phyloP scores from a whole-genome alignment of 2,888 invertebrate genomes.

The Drosophila colorata region DNA sequence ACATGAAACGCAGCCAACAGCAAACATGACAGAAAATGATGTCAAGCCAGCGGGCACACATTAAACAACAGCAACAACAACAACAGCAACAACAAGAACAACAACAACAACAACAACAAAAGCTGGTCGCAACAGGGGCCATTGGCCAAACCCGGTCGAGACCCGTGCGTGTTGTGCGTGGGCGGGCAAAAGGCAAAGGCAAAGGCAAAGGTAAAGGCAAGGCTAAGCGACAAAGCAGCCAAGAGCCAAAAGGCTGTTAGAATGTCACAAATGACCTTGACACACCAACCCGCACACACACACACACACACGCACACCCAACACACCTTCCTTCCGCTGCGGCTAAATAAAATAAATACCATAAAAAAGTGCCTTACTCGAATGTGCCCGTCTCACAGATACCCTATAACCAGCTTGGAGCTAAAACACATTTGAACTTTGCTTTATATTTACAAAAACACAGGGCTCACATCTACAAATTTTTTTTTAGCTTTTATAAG shows the following conservation, averaged over 20 bases:
- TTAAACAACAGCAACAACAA: slow-evolving; percentile 22
- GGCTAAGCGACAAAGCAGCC: slow-evolving; percentile 30
- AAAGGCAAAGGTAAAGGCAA: slow-evolving; percentile 39
- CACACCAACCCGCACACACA: slow-evolving; percentile 56
- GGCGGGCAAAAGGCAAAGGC: slow-evolving; percentile 42
- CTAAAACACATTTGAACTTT: too few species aligned
- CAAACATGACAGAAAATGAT: slow-evolving; percentile 70
- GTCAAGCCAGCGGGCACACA: slow-evolving; percentile 70
- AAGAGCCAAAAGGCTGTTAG: slow-evolving; percentile 59
- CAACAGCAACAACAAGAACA: slow-evolving; percentile 18
- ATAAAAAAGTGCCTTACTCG: slow-evolving; percentile 1
- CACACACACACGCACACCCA: slow-evolving; percentile 1
- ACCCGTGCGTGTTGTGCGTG: slow-evolving; percentile 27
- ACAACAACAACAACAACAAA: slow-evolving; percentile 35
- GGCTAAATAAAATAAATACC: slow-evolving; percentile 20
- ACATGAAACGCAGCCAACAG: slow-evolving; percentile 30
- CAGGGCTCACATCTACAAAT: too few species aligned
- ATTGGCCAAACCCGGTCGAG: slow-evolving; percentile 50
- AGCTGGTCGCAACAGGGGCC: slow-evolving; percentile 54
- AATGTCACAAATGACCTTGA: slow-evolving; percentile 78
- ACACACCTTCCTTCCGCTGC: slow-evolving; percentile 73
- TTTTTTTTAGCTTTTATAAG: too few species aligned
- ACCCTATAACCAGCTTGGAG: neutral
- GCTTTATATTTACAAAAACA: too few species aligned
- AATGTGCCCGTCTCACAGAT: neutral